Evolutionary conservation across 2,797 vertebrate genomes (phyloP).

Genomic region (Neomorphus geoffroyi): DNA sequence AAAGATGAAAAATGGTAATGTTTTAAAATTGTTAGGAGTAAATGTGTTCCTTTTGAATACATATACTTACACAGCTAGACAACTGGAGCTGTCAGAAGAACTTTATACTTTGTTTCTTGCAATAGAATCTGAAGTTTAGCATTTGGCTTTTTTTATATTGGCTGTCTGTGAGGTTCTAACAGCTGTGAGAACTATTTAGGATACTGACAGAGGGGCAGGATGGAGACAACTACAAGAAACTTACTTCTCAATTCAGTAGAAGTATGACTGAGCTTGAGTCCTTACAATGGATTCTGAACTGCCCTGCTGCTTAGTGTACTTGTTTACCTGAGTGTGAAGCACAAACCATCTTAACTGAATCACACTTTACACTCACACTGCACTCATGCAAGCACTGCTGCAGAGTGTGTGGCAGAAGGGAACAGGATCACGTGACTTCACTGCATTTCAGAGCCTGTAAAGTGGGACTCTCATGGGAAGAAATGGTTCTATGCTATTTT

Average conservation of each 20-base stretch:
- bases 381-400: background rate
- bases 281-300: background rate
- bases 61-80: background rate
- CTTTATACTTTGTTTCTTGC: background rate
- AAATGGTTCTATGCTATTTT: background rate
- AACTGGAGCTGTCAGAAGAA: background rate
- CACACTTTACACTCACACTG: background rate
- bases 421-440: background rate
- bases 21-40: too few relatives aligned
- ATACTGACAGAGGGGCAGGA: background rate
- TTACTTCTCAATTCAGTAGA: background rate
- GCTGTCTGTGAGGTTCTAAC: background rate
- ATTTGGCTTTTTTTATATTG: background rate
- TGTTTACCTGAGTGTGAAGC: background rate
- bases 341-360: background rate
- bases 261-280: background rate
- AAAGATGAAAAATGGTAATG: too few relatives aligned
- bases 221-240: background rate
- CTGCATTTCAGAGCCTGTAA: background rate
- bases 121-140: background rate
- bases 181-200: background rate
- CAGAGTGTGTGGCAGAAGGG: background rate
- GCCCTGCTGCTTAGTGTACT: background rate
- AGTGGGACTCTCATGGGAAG: background rate
- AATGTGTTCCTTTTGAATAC: background rate